phyloP scores from a whole-genome alignment of 2,797 vertebrate species.

The Eurystomus glaucurus region DNA sequence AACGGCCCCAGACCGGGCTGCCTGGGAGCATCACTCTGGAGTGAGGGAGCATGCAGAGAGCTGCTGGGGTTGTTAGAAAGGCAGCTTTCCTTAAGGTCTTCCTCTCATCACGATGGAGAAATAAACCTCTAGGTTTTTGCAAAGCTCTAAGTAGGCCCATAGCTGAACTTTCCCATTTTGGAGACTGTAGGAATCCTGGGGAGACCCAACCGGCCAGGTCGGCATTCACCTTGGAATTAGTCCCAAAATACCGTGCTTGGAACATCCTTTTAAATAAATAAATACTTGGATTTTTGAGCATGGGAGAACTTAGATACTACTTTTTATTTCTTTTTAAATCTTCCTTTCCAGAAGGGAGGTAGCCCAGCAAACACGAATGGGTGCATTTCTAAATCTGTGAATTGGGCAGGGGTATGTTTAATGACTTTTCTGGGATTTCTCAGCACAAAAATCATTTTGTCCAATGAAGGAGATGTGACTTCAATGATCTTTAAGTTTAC shows the following conservation, averaged over 20 bases:
- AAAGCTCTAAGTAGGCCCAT: not conserved
- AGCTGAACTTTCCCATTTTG: not conserved
- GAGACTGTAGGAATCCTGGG: not conserved
- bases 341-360: not conserved
- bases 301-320: not conserved
- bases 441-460: not conserved
- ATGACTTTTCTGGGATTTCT: not conserved
- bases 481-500: not conserved
- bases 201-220: not conserved
- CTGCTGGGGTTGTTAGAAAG: not conserved
- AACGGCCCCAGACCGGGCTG: not conserved
- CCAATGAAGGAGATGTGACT: not conserved
- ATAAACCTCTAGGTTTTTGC: not conserved
- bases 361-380: not conserved
- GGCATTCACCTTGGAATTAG: not conserved
- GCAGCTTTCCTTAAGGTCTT: not conserved
- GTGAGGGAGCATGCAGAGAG: not conserved
- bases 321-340: rapidly evolving
- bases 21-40: not conserved
- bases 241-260: not conserved
- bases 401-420: not conserved
- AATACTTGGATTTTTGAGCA: not conserved
- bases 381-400: not conserved
- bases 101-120: not conserved
- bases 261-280: not conserved